Conservation (phyloP, 2,797 vertebrate species). For the Holocentrus rufus region DNA sequence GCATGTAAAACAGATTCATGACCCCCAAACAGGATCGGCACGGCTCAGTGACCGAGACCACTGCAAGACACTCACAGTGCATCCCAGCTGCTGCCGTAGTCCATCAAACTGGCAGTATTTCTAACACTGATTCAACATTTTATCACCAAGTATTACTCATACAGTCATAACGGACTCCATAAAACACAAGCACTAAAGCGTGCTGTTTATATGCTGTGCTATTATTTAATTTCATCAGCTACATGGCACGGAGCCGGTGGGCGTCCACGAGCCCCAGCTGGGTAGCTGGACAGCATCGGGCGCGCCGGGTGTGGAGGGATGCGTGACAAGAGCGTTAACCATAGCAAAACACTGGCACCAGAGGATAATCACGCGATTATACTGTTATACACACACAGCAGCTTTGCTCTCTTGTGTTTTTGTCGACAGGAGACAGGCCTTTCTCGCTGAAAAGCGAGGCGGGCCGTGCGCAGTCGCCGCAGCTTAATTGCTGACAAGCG, state of each 20-base stretch:
- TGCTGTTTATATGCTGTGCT: not conserved
- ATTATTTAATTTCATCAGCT: constrained; percentile 13
- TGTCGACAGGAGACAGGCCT: constrained; percentile 28
- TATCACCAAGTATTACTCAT: not conserved
- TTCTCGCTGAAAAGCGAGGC: constrained; percentile 42
- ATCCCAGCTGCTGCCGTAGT: not conserved
- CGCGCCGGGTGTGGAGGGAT: constrained; percentile 32
- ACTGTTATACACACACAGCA: constrained; percentile 6
- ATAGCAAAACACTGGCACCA: constrained; percentile 26
- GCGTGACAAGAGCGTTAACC: constrained; percentile 19
- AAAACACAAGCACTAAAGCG: not conserved
- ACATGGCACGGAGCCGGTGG: not conserved
- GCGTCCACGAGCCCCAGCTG: not conserved
- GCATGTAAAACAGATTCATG: not conserved
- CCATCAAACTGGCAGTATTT: constrained; percentile 9
- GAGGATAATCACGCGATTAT: constrained; percentile 24
- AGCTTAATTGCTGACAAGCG: constrained; percentile 58
- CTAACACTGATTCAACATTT: not conserved
- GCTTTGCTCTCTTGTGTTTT: constrained; percentile 20
- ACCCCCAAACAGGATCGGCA: not conserved
- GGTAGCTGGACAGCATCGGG: constrained; percentile 2
- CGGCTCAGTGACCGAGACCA: constrained; percentile 20
- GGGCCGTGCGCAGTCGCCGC: constrained; percentile 50
- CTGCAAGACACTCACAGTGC: not conserved
- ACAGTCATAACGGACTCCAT: constrained; percentile 13